Conservation (phyloP, 1,140 invertebrate species). For the Magallana gigas region DNA sequence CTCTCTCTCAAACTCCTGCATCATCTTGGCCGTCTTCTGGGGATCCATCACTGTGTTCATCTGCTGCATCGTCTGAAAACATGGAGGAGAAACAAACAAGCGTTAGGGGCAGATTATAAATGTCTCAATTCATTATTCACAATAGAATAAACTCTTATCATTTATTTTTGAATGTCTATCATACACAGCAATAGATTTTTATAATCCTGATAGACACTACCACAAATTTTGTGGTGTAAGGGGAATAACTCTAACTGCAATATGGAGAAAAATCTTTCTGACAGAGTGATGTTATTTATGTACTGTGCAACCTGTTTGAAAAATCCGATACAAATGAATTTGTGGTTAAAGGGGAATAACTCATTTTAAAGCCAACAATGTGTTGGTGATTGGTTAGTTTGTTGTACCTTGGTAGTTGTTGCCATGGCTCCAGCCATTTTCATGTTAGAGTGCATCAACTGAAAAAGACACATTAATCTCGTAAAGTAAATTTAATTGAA, state of each 20-base stretch:
- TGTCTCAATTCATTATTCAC: no score
- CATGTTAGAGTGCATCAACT: constrained; percentile 92
- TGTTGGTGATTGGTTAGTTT: not conserved
- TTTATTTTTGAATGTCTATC: no score
- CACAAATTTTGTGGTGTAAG: no score
- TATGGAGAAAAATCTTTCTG: no score
- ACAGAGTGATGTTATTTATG: no score
- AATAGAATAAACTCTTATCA: no score
- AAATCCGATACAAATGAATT: not conserved
- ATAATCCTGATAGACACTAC: no score
- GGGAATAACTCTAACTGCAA: not conserved
- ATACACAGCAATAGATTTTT: no score
- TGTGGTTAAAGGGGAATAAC: constrained; percentile 26
- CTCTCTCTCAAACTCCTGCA: constrained; percentile 90
- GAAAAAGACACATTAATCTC: constrained; percentile 51
- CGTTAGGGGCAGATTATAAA: no score
- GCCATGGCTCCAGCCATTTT: constrained; percentile 92
- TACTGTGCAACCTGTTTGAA: no score
- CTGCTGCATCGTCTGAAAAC: constrained; percentile 86
- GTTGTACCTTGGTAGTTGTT: constrained; percentile 85
- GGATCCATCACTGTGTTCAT: constrained; percentile 95
- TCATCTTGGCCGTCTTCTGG: constrained; percentile 88
- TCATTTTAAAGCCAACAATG: not conserved
- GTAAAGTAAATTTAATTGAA: not conserved
- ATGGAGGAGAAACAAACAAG: no score